phyloP scores from a whole-genome alignment of 2,797 vertebrate genomes.

The Zonotrichia albicollis region DNA sequence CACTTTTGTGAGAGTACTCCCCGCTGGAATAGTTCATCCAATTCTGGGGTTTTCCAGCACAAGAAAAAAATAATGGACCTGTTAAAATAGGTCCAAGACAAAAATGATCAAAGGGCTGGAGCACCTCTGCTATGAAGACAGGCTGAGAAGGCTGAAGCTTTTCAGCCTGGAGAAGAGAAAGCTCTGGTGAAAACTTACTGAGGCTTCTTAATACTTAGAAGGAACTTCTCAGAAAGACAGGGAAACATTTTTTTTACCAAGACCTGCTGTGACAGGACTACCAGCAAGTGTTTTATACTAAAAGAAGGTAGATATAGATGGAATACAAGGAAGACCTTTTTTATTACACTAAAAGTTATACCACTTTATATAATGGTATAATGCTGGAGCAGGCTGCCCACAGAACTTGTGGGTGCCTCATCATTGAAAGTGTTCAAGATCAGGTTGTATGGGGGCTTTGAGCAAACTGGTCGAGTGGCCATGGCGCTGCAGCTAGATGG shows the following conservation, averaged over 20 bases:
- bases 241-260: background rate
- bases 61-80: background rate
- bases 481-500: background rate
- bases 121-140: background rate
- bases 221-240: background rate
- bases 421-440: background rate
- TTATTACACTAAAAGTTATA: background rate
- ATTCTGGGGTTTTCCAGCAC: background rate
- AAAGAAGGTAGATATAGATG: background rate
- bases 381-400: background rate
- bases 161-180: background rate
- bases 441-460: background rate
- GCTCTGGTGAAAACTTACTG: background rate
- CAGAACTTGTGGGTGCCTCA: background rate
- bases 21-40: background rate
- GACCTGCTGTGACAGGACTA: background rate
- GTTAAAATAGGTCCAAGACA: background rate
- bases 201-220: background rate
- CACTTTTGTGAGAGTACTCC: accelerated
- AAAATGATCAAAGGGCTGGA: background rate
- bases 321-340: background rate
- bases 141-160: background rate
- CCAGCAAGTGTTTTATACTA: background rate
- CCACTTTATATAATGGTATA: background rate
- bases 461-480: background rate